Conservation (phyloP, 1,140 invertebrate species). For the Brachionus paranguensis region DNA sequence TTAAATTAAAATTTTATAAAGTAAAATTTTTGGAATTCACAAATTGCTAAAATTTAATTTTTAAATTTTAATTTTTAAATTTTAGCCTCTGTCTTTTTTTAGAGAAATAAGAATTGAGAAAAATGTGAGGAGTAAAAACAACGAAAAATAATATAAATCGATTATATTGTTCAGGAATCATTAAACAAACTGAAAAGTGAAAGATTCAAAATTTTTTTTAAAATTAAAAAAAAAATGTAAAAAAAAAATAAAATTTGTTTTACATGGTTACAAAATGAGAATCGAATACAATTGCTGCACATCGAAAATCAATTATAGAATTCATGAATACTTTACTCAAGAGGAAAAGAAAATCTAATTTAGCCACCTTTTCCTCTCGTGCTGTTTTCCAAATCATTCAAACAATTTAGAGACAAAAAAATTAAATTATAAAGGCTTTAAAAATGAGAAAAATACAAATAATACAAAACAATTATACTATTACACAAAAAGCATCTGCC, state of each 20-base stretch:
- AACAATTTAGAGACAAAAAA: slow-evolving; percentile 1
- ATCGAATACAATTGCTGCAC: not conserved
- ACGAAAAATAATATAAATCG: not conserved
- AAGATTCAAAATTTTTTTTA: not conserved
- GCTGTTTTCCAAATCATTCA: not conserved
- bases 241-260: not conserved
- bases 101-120: not conserved
- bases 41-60: not conserved
- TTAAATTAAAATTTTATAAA: not conserved
- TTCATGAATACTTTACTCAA: not conserved
- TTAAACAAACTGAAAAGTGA: not conserved
- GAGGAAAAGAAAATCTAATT: not conserved
- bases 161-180: slow-evolving; percentile 1
- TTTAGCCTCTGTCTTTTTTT: slow-evolving; percentile 7
- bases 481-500: not conserved
- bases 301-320: not conserved
- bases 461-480: slow-evolving; percentile 25
- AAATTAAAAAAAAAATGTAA: not conserved
- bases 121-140: not conserved
- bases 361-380: not conserved
- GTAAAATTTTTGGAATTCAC: not conserved
- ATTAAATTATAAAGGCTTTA: slow-evolving; percentile 22
- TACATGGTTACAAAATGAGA: not conserved
- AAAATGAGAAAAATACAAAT: slow-evolving; percentile 15
- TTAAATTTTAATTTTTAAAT: not conserved